Percentiles rank a stretch among this genome's conserved stretches.
phyloP scores from a whole-genome alignment of 2,888 invertebrate genomes.

The Sesia apiformis region DNA sequence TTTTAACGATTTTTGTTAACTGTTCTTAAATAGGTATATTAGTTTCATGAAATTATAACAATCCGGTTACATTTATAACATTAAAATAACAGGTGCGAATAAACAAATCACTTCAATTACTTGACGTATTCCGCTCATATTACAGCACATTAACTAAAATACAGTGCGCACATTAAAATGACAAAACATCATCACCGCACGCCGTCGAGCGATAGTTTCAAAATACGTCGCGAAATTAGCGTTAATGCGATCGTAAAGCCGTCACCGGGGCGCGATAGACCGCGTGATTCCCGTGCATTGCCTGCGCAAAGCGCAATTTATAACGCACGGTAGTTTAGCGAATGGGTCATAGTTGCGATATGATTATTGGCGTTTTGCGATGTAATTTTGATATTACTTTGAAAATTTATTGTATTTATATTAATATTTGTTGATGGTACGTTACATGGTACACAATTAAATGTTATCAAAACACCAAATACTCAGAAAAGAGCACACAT shows the following conservation, averaged over 20 bases:
- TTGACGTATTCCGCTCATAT: constrained; percentile 12
- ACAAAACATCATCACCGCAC: constrained; percentile 19
- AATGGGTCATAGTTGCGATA: constrained; percentile 17
- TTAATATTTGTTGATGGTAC: too few relatives aligned
- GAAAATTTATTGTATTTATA: too few relatives aligned
- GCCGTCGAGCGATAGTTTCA: constrained; percentile 10
- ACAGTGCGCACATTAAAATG: constrained; percentile 29
- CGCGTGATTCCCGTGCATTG: constrained; percentile 23
- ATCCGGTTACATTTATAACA: too few relatives aligned
- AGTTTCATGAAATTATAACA: too few relatives aligned
- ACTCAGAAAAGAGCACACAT: too few relatives aligned
- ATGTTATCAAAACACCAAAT: too few relatives aligned
- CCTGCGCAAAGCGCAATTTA: constrained; percentile 21
- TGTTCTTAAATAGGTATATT: too few relatives aligned
- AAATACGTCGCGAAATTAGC: constrained; percentile 23
- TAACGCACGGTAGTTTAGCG: constrained; percentile 8
- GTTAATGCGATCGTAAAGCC: constrained; percentile 31
- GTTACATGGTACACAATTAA: too few relatives aligned
- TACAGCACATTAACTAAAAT: constrained; percentile 18
- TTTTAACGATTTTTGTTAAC: too few relatives aligned
- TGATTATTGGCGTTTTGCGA: too few relatives aligned
- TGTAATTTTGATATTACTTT: too few relatives aligned
- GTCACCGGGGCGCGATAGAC: constrained; percentile 27
- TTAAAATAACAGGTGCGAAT: too few relatives aligned
- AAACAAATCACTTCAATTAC: background rate